Evolutionary conservation across 2,888 invertebrate genomes (phyloP).

Genomic region (Antitype chi): DNA sequence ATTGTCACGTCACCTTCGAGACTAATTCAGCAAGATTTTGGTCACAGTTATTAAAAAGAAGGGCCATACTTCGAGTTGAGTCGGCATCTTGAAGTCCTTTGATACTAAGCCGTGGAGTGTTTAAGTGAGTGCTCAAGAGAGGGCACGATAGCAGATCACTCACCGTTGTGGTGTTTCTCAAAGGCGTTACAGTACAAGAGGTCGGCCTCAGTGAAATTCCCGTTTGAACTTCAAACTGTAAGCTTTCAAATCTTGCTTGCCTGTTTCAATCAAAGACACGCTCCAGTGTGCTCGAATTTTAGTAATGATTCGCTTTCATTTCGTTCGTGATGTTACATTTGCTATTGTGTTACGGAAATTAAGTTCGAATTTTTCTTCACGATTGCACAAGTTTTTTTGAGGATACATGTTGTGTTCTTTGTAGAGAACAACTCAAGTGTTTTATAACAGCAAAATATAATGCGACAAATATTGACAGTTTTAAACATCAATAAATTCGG

Average conservation of each 20-base stretch:
- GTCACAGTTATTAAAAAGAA: slow-evolving; percentile 66
- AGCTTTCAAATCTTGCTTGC: slow-evolving; percentile 64
- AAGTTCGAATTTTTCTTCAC: slow-evolving; percentile 8
- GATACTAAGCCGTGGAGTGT: slow-evolving; percentile 79
- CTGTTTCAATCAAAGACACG: slow-evolving; percentile 65
- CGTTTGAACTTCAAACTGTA: slow-evolving; percentile 69
- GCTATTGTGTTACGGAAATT: slow-evolving; percentile 36
- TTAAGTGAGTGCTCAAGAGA: slow-evolving; percentile 82
- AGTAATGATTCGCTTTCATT: slow-evolving; percentile 52
- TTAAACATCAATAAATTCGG: background rate
- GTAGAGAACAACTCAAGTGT: background rate
- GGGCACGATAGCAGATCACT: slow-evolving; percentile 77
- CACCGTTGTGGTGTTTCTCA: slow-evolving; percentile 75
- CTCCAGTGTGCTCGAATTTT: slow-evolving; percentile 48
- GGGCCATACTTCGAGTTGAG: slow-evolving; percentile 69
- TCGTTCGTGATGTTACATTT: slow-evolving; percentile 28
- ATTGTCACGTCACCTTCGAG: slow-evolving; percentile 53
- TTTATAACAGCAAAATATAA: background rate
- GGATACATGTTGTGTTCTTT: background rate
- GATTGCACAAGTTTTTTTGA: background rate
- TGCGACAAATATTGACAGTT: background rate
- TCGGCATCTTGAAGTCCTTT: slow-evolving; percentile 76
- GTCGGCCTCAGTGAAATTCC: slow-evolving; percentile 58
- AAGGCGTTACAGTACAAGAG: slow-evolving; percentile 68
- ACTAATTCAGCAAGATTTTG: slow-evolving; percentile 63